Evolutionary conservation across 2,113 vertebrate species (phyloP), one percentile per base, ranked within the genome.

Genomic region (Zeus faber): DNA sequence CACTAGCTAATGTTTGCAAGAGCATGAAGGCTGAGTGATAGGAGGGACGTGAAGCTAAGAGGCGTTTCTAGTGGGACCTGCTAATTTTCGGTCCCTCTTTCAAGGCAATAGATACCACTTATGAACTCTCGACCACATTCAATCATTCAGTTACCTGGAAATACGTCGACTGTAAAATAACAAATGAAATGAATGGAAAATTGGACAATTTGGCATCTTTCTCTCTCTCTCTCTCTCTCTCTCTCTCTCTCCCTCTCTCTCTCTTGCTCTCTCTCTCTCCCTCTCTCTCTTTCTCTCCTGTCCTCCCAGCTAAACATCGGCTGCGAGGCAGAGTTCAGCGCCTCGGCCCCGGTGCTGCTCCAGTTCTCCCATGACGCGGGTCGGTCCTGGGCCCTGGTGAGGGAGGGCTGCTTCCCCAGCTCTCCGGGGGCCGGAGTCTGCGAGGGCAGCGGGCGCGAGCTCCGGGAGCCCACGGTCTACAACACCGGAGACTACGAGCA

Each of bases 361-460:
- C 96, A 99, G 68, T 98, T 93, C 64, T 99, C 97, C 0, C 96
- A 98, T 0, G 93, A 99, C 0, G 92, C 96, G 0, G 97, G 97
- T 7, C 91, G 94, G n/a, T 93, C 90, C 54, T 99, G 97, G 97
- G 89, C 92, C 0, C 83, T 98, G 29, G 93, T 99, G 62, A 92
- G 86, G 54, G 95, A 98, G 63, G 95, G 93, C 61, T 99, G 97
- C 75, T 98, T 91, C 77, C 96, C 96, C 27, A 93, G 92, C 1
- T 93, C 92, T 35, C 89, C 91, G 0, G 91, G 91, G 27, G 84
- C 58, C 0, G 90, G 87, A 49, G 81, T 91, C 3, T 99, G 95
- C 3, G 95, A 99, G 76, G 94, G 95, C 50, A 97, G 87, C n/a
- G 82, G 91, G 6, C 85, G 94, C 2, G 92, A 98, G 76, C 85